Evolutionary conservation across 1,140 invertebrate species (phyloP).

Genomic region (Drosophila lacertosa): DNA sequence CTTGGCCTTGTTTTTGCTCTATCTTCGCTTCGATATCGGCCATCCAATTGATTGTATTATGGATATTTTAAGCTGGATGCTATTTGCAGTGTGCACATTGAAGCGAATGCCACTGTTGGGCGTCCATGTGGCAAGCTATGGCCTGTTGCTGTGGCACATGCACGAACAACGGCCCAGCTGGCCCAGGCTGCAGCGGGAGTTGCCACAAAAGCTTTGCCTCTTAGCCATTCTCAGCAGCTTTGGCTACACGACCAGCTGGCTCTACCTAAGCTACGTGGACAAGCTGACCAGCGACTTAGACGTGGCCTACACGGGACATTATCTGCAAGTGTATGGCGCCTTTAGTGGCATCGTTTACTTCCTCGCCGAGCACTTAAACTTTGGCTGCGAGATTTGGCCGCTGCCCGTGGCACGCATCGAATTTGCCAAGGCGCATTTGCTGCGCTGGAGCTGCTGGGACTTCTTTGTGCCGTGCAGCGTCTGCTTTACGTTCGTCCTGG

Average conservation of each 20-base stretch:
- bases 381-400: not conserved
- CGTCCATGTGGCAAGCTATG: slow-evolving; percentile 14
- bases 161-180: slow-evolving; percentile 32
- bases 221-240: not conserved
- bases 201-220: slow-evolving; percentile 6
- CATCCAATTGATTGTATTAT: not conserved
- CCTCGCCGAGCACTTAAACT: not conserved
- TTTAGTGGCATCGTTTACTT: slow-evolving; percentile 29
- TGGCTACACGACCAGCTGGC: slow-evolving; percentile 9
- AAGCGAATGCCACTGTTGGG: not conserved
- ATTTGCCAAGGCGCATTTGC: not conserved
- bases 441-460: not conserved
- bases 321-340: slow-evolving; percentile 10
- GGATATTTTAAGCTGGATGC: not conserved
- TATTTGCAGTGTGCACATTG: slow-evolving; percentile 4
- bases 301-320: not conserved
- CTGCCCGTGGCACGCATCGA: slow-evolving; percentile 2
- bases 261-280: slow-evolving; percentile 26
- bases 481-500: not conserved
- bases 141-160: slow-evolving; percentile 21
- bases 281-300: not conserved
- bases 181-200: not conserved
- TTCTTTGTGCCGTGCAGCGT: not conserved
- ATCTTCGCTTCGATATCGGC: not conserved
- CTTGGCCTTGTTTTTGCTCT: slow-evolving; percentile 19